These are phyloP conservation scores for Lycocerus yunnanus DNA, from an alignment of 2,888 invertebrate species.

Conservation along the genomic window DNA sequence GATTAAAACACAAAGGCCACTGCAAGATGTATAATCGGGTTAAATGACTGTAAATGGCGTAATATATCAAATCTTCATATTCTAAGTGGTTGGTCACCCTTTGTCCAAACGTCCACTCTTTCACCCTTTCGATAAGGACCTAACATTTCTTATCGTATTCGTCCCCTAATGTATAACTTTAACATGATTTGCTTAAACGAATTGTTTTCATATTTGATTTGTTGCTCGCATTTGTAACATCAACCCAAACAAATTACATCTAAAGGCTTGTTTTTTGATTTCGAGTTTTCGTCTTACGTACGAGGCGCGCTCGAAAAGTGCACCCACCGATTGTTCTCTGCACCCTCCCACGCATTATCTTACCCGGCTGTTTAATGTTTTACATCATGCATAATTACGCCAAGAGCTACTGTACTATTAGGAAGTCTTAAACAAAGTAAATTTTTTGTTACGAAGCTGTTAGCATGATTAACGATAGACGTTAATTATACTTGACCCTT, in stretches of 20 bases:
- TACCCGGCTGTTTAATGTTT: not conserved
- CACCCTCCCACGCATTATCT: not conserved
- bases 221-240: constrained; percentile 36
- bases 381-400: constrained; percentile 1
- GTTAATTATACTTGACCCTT: constrained; percentile 42
- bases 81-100: constrained; percentile 47
- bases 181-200: constrained; percentile 45
- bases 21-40: constrained; percentile 40
- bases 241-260: not conserved
- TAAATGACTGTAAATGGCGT: constrained; percentile 44
- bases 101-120: constrained; percentile 29
- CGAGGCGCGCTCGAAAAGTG: not conserved
- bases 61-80: constrained; percentile 50
- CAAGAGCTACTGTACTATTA: too few species aligned
- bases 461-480: constrained; percentile 41
- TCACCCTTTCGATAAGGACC: constrained; percentile 36
- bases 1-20: constrained; percentile 19
- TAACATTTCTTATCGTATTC: constrained; percentile 41
- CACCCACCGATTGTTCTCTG: too few species aligned
- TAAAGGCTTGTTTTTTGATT: not conserved
- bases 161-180: constrained; percentile 42
- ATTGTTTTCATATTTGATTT: constrained; percentile 42
- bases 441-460: constrained; percentile 24
- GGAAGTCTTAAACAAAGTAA: constrained; percentile 30
- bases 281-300: not conserved